phyloP scores from a whole-genome alignment of 2,888 invertebrate genomes.

The Chironomus tentans region DNA sequence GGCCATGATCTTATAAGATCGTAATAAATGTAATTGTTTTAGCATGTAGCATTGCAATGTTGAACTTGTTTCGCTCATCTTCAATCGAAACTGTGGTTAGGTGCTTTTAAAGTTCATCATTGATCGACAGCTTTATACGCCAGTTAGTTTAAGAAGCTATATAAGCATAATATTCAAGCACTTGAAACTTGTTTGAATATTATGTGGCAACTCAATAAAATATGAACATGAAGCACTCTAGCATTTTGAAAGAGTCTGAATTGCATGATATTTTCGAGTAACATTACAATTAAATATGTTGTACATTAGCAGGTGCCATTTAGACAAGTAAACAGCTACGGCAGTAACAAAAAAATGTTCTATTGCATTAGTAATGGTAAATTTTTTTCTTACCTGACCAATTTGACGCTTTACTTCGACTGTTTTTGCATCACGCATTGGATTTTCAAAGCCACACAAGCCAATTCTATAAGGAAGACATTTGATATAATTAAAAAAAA shows the following conservation, averaged over 20 bases:
- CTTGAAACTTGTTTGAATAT: too few species aligned
- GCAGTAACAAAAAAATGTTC: too few species aligned
- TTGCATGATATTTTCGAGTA: neutral
- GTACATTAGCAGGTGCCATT: neutral
- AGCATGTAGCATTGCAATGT: neutral
- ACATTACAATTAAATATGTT: neutral
- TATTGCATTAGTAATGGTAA: neutral
- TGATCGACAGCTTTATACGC: neutral
- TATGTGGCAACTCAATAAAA: too few species aligned
- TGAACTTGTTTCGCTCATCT: neutral
- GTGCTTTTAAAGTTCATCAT: neutral
- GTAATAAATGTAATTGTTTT: neutral
- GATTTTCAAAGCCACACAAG: constrained; percentile 92
- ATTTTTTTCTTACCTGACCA: constrained; percentile 60
- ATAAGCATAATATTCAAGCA: too few species aligned
- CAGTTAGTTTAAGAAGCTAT: too few species aligned
- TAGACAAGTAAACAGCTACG: neutral
- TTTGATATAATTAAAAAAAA: too few species aligned
- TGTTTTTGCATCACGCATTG: constrained; percentile 87
- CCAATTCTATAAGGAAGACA: constrained; percentile 65
- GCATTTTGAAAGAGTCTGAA: neutral
- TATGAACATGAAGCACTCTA: too few species aligned
- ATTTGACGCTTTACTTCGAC: constrained; percentile 89
- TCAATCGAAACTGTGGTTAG: neutral
- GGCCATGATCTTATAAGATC: neutral